Conservation (phyloP, 2,888 invertebrate species). For the Coleophora flavipennella region DNA sequence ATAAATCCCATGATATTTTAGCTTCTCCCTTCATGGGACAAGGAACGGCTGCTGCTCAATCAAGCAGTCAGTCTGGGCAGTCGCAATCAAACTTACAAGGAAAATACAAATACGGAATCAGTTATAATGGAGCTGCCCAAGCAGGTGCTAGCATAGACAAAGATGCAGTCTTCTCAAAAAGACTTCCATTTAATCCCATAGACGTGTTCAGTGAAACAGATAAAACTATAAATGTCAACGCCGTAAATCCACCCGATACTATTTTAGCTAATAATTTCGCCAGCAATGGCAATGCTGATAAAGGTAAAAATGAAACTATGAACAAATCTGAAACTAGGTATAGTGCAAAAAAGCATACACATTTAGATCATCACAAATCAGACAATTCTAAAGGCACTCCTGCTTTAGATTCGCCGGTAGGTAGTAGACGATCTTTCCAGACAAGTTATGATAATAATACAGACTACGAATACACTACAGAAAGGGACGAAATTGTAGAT, state of each 20-base stretch:
- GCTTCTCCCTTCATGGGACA: conserved; percentile 79
- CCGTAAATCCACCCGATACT: conserved; percentile 18
- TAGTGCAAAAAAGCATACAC: conserved; percentile 32
- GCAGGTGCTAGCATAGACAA: conserved; percentile 82
- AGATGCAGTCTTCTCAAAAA: conserved; percentile 57
- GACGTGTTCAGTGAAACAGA: conserved; percentile 55
- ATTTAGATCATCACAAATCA: conserved; percentile 51
- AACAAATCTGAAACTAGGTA: conserved; percentile 33
- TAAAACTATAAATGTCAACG: conserved; percentile 50
- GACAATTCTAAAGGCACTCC: conserved; percentile 21
- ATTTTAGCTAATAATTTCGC: conserved; percentile 14
- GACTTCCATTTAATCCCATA: conserved; percentile 54
- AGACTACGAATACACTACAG: conserved; percentile 52
- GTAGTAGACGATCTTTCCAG: conserved; percentile 49
- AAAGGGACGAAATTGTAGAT: conserved; percentile 48
- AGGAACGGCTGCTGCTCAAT: conserved; percentile 85
- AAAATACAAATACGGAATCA: conserved; percentile 83
- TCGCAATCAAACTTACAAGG: conserved; percentile 89
- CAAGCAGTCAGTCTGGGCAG: conserved; percentile 81
- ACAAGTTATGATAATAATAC: conserved; percentile 31
- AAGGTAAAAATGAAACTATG: conserved; percentile 25
- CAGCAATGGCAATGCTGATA: conserved; percentile 16
- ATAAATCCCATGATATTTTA: conserved; percentile 60
- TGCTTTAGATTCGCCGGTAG: conserved; percentile 30
- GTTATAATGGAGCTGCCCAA: conserved; percentile 86